Evolutionary conservation across 1,140 invertebrate species (phyloP), one percentile per base, ranked within the genome.

Genomic region (Hermatobates lingyangjiaoensis): DNA sequence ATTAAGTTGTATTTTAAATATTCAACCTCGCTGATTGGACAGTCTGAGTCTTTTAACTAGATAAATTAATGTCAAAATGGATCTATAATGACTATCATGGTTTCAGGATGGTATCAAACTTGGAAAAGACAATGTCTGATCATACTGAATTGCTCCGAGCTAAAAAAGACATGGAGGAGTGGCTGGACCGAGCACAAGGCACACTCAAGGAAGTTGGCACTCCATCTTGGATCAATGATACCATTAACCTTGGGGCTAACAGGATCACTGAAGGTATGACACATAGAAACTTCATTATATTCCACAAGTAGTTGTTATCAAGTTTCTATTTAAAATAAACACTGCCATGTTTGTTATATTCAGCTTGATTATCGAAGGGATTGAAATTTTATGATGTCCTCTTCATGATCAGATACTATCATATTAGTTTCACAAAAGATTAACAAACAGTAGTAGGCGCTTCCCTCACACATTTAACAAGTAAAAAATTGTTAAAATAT

Each of bases 61-160:
- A n/a, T n/a, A n/a, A n/a, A n/a, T n/a, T n/a, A n/a, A n/a, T n/a
- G n/a, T n/a, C n/a, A n/a, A n/a, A n/a, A n/a, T n/a, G n/a, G n/a
- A n/a, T n/a, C n/a, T n/a, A n/a, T n/a, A n/a, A n/a, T n/a, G n/a
- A n/a, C 60, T 58, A 47, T 45, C 21, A 14, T 7, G 21, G 45
- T 56, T 51, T 27, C 40, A 64, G 81, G 47, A 66, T 88, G 20
- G 79, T 90, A 1, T 81, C 81, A 1, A 81, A 79, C 61, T 78
- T 87, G 2, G 85, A 92, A 60, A 91, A 91, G 66, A 88, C 85
- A 64, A 64, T 91, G 0, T 82, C 81, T 1, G 87, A 91, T 64
- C 84, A 90, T 53, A 89, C 84, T 0, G 86, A 91, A 61, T 92
- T 90, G 64, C 67, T 86, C 1, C 85, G 84, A 58, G 83, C 83